Conservation (phyloP, 2,113 vertebrate genomes). For the Anhinga rufa region DNA sequence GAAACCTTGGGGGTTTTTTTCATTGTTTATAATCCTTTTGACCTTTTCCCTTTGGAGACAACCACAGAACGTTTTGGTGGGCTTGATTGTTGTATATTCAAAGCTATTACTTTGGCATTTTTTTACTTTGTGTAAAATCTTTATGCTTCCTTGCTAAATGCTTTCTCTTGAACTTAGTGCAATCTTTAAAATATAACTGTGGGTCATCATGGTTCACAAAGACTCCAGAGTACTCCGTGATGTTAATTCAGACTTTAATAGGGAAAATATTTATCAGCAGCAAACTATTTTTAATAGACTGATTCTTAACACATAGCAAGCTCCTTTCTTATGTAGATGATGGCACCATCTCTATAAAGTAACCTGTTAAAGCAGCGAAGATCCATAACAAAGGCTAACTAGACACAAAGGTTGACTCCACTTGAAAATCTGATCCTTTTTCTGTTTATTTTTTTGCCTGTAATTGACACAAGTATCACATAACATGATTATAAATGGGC, state of each 20-base stretch:
- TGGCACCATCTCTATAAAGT: neutral
- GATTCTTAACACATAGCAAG: neutral
- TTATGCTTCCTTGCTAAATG: neutral
- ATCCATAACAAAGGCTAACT: neutral
- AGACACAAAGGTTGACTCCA: neutral
- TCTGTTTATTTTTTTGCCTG: neutral
- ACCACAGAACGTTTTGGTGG: neutral
- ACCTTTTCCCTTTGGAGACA: neutral
- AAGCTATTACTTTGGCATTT: neutral
- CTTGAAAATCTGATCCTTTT: neutral
- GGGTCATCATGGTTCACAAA: neutral
- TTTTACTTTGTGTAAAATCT: neutral
- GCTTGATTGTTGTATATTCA: neutral
- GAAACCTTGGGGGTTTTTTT: neutral
- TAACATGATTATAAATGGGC: neutral
- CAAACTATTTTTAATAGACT: neutral
- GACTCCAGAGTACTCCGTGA: neutral
- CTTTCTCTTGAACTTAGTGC: neutral
- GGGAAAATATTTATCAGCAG: neutral
- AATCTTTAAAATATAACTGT: neutral
- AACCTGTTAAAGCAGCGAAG: neutral
- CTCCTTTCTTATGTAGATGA: neutral
- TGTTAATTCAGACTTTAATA: neutral
- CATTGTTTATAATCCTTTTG: neutral
- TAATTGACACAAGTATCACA: neutral